Evolutionary conservation across 2,888 invertebrate species (phyloP), one percentile per base, ranked within the genome.

Genomic region (Holacanthella duospinosa): DNA sequence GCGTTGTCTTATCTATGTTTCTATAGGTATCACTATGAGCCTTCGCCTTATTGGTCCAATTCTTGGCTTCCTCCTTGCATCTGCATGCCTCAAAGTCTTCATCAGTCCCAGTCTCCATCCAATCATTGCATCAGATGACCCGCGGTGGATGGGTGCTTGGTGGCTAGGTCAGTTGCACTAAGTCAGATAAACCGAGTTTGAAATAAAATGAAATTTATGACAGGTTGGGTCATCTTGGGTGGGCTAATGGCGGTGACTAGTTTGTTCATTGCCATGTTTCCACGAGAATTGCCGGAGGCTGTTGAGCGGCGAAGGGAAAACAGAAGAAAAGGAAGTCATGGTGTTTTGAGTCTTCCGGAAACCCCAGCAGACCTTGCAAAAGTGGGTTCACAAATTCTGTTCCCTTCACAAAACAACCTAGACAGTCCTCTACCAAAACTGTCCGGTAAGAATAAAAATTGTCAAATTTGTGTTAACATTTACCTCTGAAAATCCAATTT

Each of bases 191-290:
- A 55, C 28, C 24, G 26, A 9, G 2, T 27, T 26, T 6, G 55
- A 27, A 25, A 29, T 43, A n/a, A 12, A 57, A 29, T 57, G 28
- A 19, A 9, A 16, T 29, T 57, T 12, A 29, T 29, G 9, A 3
- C 25, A 66, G 70, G 70, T 24, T 67, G 68, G 65, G 63, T 70
- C 2, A 16, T 68, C 2, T 57, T 67, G 4, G 65, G 67, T 12
- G 58, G 21, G 16, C 19, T 84, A 1, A 77, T 86, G 24, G 79
- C 84, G 53, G 66, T 84, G 6, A 82, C 84, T 12, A 83, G 85
- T 0, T 79, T 82, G 19, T 77, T 86, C 2, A 75, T 87, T 24
- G 83, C 84, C 0, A 78, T 86, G 63, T 87, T 87, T 70, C 87
- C 87, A 0, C 84, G 84, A 71, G 83, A 84, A 4, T 75, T 87